A percentile compares a stretch with the other conserved stretches of the same genome.
Evolutionary conservation across 2,113 vertebrate species (phyloP).

Genomic region (Rostratula benghalensis): DNA sequence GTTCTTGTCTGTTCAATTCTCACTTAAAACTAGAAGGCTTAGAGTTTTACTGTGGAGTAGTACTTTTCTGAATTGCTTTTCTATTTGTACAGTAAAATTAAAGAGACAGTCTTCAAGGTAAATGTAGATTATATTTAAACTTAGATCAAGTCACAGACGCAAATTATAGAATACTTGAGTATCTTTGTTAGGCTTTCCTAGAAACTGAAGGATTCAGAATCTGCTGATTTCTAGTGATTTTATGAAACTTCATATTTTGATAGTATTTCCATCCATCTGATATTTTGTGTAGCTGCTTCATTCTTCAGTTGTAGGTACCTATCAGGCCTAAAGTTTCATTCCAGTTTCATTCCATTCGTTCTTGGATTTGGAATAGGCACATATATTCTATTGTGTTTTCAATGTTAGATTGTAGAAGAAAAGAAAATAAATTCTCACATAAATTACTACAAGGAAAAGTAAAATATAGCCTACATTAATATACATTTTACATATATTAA

Average conservation of each 20-base stretch:
- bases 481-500: background rate
- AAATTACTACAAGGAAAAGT: background rate
- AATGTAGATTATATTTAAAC: background rate
- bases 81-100: background rate
- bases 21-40: background rate
- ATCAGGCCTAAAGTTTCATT: background rate
- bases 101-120: background rate
- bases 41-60: background rate
- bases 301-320: background rate
- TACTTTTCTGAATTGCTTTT: background rate
- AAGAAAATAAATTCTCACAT: background rate
- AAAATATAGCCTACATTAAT: background rate
- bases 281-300: background rate
- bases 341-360: background rate
- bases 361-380: background rate
- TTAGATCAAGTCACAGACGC: background rate
- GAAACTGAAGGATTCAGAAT: background rate
- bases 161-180: background rate
- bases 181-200: background rate
- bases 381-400: background rate
- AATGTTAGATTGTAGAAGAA: background rate
- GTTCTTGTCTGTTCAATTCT: background rate
- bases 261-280: background rate
- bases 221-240: background rate
- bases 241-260: background rate